phyloP scores from a whole-genome alignment of 2,888 invertebrate species.

The Myathropa florea region DNA sequence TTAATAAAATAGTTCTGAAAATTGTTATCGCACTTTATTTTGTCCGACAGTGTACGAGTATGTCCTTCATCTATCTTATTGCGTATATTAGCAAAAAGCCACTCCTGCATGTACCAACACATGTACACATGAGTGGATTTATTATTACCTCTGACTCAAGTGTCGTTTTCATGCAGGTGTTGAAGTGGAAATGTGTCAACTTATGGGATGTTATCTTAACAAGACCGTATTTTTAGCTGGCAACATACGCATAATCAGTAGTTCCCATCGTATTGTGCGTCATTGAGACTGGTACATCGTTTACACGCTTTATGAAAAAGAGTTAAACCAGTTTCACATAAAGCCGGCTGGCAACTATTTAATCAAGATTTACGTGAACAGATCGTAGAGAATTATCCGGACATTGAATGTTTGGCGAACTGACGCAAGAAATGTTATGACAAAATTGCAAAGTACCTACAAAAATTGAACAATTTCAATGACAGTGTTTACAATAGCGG shows the following conservation, averaged over 20 bases:
- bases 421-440: not conserved
- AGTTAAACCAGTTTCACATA: not conserved
- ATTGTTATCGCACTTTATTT: no score
- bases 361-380: not conserved
- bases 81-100: not conserved
- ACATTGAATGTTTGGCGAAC: not conserved
- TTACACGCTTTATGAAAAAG: not conserved
- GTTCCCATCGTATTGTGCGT: not conserved
- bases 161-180: not conserved
- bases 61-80: not conserved
- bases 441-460: not conserved
- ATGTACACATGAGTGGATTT: not conserved
- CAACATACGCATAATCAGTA: not conserved
- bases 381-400: not conserved
- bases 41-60: no score
- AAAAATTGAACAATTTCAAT: no score
- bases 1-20: no score
- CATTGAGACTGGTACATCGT: not conserved
- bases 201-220: not conserved
- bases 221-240: not conserved
- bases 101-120: not conserved
- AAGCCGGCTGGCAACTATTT: not conserved
- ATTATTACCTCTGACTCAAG: not conserved
- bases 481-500: no score
- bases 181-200: not conserved